Evolutionary conservation across 2,888 invertebrate species (phyloP).

Genomic region (Amblyjoppa fuscipennis): DNA sequence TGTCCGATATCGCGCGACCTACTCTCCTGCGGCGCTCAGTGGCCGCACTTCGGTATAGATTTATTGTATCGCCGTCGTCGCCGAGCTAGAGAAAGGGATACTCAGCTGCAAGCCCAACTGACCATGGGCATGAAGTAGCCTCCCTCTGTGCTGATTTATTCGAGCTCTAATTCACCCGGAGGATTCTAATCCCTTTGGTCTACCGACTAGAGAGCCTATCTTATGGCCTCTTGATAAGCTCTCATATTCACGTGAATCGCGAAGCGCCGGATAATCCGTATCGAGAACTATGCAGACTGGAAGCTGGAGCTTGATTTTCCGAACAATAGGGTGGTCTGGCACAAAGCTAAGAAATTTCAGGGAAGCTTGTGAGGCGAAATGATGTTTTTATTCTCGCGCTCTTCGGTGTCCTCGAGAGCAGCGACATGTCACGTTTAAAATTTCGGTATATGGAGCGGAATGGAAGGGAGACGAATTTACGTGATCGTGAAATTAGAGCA

Average conservation of each 20-base stretch:
- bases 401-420: too few relatives aligned
- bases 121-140: slow-evolving; percentile 9
- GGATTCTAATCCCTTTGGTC: slow-evolving; percentile 8
- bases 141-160: not conserved
- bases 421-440: too few relatives aligned
- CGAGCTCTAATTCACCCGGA: slow-evolving; percentile 7
- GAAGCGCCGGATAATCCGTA: slow-evolving; percentile 10
- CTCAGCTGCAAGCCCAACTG: slow-evolving; percentile 1
- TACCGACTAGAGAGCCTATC: not conserved
- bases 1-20: slow-evolving; percentile 64
- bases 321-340: not conserved
- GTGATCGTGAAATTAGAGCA: too few relatives aligned
- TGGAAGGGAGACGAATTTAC: too few relatives aligned
- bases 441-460: too few relatives aligned
- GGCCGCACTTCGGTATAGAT: slow-evolving; percentile 29
- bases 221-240: slow-evolving; percentile 14
- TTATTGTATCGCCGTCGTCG: slow-evolving; percentile 15
- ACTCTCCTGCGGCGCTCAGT: slow-evolving; percentile 50
- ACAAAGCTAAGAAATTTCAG: too few relatives aligned
- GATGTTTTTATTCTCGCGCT: too few relatives aligned
- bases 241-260: slow-evolving; percentile 26
- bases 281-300: slow-evolving; percentile 19
- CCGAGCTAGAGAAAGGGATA: not conserved
- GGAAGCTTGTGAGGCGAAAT: not conserved
- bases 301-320: not conserved